phyloP scores from a whole-genome alignment of 2,113 vertebrate species.

The Ammodytes marinus region DNA sequence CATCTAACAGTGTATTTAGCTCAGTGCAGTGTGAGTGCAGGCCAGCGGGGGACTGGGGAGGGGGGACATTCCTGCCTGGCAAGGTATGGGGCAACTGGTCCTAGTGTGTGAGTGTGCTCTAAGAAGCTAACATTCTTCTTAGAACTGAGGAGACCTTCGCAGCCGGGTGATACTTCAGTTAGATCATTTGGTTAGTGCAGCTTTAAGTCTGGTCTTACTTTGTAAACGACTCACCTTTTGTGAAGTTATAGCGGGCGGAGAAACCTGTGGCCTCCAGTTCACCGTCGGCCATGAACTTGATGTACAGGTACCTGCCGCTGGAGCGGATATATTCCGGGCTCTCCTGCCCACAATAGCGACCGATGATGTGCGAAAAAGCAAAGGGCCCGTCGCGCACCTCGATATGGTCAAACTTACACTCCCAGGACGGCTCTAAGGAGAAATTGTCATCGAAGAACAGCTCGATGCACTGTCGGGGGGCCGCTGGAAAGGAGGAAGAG shows the following conservation, averaged over 20 bases:
- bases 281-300: constrained; percentile 98
- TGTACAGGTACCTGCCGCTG: constrained; percentile 96
- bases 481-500: constrained; percentile 43
- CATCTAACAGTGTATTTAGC: too few species aligned
- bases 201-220: not conserved
- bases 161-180: too few species aligned
- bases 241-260: constrained; percentile 96
- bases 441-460: constrained; percentile 96
- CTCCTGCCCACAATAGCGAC: constrained; percentile 96
- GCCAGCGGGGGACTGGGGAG: too few species aligned
- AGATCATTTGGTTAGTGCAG: too few species aligned
- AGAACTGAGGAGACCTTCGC: too few species aligned
- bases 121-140: too few species aligned
- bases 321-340: constrained; percentile 95
- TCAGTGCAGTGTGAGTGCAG: too few species aligned
- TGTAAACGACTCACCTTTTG: constrained; percentile 88
- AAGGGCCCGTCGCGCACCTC: constrained; percentile 98
- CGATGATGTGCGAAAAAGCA: constrained; percentile 96
- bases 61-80: too few species aligned
- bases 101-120: too few species aligned
- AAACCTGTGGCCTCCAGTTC: constrained; percentile 96
- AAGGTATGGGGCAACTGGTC: too few species aligned
- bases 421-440: constrained; percentile 98
- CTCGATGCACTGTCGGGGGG: constrained; percentile 96
- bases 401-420: constrained; percentile 98